A percentile compares a stretch with the other conserved stretches of the same genome.
phyloP scores from a whole-genome alignment of 2,797 vertebrate genomes.

The Pseudochirops corinnae region DNA sequence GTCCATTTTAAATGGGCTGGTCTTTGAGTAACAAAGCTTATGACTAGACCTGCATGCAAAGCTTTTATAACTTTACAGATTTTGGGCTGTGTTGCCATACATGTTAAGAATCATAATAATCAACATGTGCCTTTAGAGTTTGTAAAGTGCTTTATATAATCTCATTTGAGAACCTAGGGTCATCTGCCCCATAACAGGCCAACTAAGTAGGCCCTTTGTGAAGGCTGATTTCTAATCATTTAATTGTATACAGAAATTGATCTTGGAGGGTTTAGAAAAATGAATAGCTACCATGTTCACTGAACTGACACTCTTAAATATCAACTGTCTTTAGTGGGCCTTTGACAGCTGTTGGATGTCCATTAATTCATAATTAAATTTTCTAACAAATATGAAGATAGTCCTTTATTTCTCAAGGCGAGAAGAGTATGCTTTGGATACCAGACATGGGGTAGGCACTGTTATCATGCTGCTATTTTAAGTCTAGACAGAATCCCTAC shows the following conservation, averaged over 20 bases:
- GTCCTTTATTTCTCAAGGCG: background rate
- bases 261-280: background rate
- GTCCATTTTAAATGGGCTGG: background rate
- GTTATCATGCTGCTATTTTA: background rate
- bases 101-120: no score
- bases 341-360: conserved; percentile 1
- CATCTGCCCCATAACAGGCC: background rate
- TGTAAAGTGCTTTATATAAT: no score
- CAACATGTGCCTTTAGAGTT: no score
- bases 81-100: no score
- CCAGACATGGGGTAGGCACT: conserved; percentile 6
- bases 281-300: background rate
- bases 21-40: background rate
- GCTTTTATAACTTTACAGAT: no score
- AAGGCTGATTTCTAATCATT: background rate
- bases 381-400: conserved; percentile 13
- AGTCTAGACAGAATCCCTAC: background rate
- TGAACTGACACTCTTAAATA: conserved; percentile 33
- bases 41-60: background rate
- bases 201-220: background rate
- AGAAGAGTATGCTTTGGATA: background rate
- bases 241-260: background rate
- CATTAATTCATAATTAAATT: conserved; percentile 18
- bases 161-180: no score
- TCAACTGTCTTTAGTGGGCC: background rate